Conservation (phyloP, 2,797 vertebrate genomes). For the Chaenodraco wilsoni region DNA sequence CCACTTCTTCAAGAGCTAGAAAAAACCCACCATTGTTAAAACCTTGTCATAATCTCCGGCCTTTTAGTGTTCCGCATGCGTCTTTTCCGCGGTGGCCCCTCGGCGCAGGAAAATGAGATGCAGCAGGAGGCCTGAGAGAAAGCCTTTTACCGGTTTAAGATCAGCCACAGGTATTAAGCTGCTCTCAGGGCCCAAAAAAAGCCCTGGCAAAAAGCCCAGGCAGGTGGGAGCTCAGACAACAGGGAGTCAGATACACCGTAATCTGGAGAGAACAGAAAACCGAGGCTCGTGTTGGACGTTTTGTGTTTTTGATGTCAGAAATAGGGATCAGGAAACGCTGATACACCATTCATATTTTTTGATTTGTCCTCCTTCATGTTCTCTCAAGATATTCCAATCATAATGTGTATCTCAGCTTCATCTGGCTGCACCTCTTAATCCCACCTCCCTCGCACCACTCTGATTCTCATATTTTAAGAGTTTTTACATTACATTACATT, state of each 20-base stretch:
- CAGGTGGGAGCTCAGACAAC: slow-evolving; percentile 44
- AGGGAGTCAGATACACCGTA: slow-evolving; percentile 50
- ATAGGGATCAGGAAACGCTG: slow-evolving; percentile 25
- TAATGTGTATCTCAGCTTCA: slow-evolving; percentile 22
- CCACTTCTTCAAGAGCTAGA: slow-evolving; percentile 10
- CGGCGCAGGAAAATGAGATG: slow-evolving; percentile 62
- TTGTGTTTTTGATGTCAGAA: slow-evolving; percentile 44
- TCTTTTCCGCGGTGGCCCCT: slow-evolving; percentile 13
- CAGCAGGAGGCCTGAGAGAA: slow-evolving; percentile 56
- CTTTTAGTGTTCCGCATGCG: slow-evolving; percentile 23
- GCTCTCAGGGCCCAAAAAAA: slow-evolving; percentile 58
- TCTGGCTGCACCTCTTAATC: slow-evolving; percentile 39
- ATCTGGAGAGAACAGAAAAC: slow-evolving; percentile 52
- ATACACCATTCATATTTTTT: slow-evolving; percentile 10
- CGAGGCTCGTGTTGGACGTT: slow-evolving; percentile 41
- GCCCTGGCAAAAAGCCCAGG: slow-evolving; percentile 43
- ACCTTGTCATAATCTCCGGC: slow-evolving; percentile 18
- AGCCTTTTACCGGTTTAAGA: slow-evolving; percentile 63
- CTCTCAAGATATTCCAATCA: background rate
- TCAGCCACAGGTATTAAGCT: slow-evolving; percentile 73
- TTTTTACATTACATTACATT: no score
- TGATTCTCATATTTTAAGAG: slow-evolving; percentile 12
- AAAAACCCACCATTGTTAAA: slow-evolving; percentile 21
- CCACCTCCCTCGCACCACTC: slow-evolving; percentile 13
- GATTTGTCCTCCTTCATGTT: background rate